phyloP scores from a whole-genome alignment of 2,113 vertebrate genomes.

The Sitta europaea region DNA sequence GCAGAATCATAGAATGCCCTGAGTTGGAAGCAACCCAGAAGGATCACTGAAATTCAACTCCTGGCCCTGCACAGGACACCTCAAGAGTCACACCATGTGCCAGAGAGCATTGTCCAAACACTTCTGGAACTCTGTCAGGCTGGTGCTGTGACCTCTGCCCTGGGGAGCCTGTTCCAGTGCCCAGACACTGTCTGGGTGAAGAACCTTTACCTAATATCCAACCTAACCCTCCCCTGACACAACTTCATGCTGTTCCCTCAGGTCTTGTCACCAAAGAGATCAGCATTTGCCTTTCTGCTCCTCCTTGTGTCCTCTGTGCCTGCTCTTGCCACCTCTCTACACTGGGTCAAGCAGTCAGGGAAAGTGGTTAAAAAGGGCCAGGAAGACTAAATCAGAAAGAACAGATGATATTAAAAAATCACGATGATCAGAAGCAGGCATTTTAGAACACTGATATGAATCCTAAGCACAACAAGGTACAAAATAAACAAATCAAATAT shows the following conservation, averaged over 20 bases:
- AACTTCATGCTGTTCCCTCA: background rate
- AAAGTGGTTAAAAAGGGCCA: background rate
- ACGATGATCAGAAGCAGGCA: background rate
- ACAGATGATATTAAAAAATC: background rate
- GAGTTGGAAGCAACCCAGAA: background rate
- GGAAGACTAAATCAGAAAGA: background rate
- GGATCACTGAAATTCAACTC: background rate
- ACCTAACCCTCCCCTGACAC: background rate
- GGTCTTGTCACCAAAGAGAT: background rate
- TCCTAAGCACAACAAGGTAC: background rate
- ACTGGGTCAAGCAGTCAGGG: background rate
- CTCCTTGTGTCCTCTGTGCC: background rate
- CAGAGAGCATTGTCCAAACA: background rate
- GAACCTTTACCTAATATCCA: background rate
- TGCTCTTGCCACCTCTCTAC: background rate
- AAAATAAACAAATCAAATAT: background rate
- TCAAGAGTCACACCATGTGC: background rate
- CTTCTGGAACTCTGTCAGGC: background rate
- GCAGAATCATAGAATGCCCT: too few relatives aligned
- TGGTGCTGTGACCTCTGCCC: background rate
- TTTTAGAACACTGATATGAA: background rate
- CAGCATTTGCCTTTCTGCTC: background rate
- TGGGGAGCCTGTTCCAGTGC: background rate
- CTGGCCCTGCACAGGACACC: background rate
- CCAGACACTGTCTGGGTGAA: background rate